Evolutionary conservation across 2,113 vertebrate genomes (phyloP).

Genomic region (Kryptolebias marmoratus): DNA sequence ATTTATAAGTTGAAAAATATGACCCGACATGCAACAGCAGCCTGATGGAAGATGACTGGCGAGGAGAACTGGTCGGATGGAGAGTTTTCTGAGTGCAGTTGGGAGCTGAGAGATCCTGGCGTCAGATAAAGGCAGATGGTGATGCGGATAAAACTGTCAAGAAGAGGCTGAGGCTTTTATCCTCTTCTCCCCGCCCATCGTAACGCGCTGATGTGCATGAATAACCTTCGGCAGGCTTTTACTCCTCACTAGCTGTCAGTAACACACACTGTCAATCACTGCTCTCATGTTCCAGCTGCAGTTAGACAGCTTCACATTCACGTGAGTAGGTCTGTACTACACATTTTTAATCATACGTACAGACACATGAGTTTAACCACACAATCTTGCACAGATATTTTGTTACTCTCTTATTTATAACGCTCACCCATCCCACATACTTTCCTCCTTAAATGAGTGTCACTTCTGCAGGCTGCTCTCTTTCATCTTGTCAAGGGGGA

Average conservation of each 20-base stretch:
- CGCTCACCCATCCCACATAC: constrained; percentile 4
- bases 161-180: constrained; percentile 64
- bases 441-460: constrained; percentile 54
- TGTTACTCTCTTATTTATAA: constrained; percentile 41
- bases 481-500: constrained; percentile 56
- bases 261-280: constrained; percentile 7
- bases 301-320: constrained; percentile 47
- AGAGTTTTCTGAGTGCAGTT: constrained; percentile 39
- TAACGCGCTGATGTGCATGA: constrained; percentile 14
- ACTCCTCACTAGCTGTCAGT: constrained; percentile 32
- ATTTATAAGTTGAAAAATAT: constrained; percentile 51
- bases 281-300: constrained; percentile 33
- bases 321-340: neutral
- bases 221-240: neutral
- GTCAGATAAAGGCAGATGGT: constrained; percentile 70
- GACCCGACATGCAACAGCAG: constrained; percentile 36
- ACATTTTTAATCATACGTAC: constrained; percentile 5
- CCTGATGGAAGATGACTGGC: constrained; percentile 39
- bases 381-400: neutral
- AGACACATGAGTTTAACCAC: constrained; percentile 6
- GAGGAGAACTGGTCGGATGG: constrained; percentile 32
- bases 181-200: constrained; percentile 33
- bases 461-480: constrained; percentile 41
- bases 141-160: constrained; percentile 68
- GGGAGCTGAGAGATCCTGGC: constrained; percentile 54